Evolutionary conservation across 2,888 invertebrate species (phyloP), one percentile per base, ranked within the genome.

Genomic region (Thalpophila matura): DNA sequence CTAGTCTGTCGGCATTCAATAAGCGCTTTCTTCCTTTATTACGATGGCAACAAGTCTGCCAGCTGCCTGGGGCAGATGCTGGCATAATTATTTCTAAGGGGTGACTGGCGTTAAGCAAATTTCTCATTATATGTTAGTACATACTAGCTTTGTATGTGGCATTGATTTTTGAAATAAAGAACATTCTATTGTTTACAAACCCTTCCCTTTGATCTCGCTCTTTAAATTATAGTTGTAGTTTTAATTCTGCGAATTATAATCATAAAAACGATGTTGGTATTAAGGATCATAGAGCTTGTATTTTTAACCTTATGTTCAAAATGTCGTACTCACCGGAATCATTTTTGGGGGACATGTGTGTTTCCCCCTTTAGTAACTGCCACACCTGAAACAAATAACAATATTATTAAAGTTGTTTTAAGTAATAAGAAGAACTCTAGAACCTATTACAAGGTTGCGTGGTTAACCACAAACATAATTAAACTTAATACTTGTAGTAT

Each of bases 341-440:
- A 94, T 94, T 84, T 84, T 91, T 84, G 86, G 90, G 75, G 91
- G 89, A 93, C 94, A 94, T 94, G 94, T 94, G 94, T 92, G 86
- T 80, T 83, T 80, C 81, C 82, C 82, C 80, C 76, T 77, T 81
- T 82, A 80, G 61, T 53, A 68, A 73, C 55, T 78, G 60, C 71
- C 72, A 66, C 77, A 66, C 81, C 94, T 94, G 91, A 77, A 91
- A 93, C 85, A 87, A 87, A 86, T 65, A 76, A 69, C 12, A 63
- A 16, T 0, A 2, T n/a, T 33, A 31, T 42, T 51, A 12, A 18
- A 38, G 4, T 18, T n/a, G 31, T 4, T 16, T 26, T 29, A 35
- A 35, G 3, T 10, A 40, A 42, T 42, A 24, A 24, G 7, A 37
- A 43, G 22, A 67, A 54, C 26, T 27, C 22, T 46, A 74, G 49